Conservation (phyloP, 1,140 invertebrate genomes). For the Neodiprion lecontei region DNA sequence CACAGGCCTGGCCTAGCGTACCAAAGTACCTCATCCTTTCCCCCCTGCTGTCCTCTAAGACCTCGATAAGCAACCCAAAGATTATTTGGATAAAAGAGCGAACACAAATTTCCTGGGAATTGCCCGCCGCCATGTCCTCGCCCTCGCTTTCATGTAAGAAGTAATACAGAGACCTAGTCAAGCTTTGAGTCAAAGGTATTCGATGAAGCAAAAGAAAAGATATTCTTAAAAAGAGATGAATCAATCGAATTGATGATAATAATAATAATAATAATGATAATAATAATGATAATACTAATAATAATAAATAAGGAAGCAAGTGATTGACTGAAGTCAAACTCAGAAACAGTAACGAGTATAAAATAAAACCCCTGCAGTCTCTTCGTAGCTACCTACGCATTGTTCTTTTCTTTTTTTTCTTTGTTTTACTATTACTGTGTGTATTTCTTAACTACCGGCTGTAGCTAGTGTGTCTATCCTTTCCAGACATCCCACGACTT, state of each 20-base stretch:
- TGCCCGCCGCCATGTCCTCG: background rate
- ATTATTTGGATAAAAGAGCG: slow-evolving; percentile 29
- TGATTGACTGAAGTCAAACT: too few species aligned
- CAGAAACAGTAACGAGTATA: background rate
- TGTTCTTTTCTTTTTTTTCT: background rate
- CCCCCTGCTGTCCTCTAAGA: slow-evolving; percentile 8
- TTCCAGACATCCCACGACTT: slow-evolving; percentile 62
- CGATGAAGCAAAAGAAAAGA: background rate
- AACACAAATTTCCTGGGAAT: background rate
- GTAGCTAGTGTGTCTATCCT: slow-evolving; percentile 65
- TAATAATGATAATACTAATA: too few species aligned
- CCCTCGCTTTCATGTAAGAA: background rate
- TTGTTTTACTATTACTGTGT: slow-evolving; percentile 27
- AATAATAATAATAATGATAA: background rate
- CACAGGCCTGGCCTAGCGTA: slow-evolving; percentile 61
- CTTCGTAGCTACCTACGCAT: background rate
- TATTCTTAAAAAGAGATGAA: background rate
- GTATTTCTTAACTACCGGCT: slow-evolving; percentile 54
- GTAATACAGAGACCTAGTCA: slow-evolving; percentile 52
- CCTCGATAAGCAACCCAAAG: slow-evolving; percentile 45
- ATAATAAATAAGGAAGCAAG: too few species aligned
- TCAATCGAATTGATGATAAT: background rate
- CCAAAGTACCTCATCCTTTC: slow-evolving; percentile 49
- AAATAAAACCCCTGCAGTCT: background rate
- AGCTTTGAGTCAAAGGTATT: background rate